These are phyloP conservation scores for Equus przewalskii DNA, from an alignment of 2,113 vertebrate genomes.

Conservation along the genomic window DNA sequence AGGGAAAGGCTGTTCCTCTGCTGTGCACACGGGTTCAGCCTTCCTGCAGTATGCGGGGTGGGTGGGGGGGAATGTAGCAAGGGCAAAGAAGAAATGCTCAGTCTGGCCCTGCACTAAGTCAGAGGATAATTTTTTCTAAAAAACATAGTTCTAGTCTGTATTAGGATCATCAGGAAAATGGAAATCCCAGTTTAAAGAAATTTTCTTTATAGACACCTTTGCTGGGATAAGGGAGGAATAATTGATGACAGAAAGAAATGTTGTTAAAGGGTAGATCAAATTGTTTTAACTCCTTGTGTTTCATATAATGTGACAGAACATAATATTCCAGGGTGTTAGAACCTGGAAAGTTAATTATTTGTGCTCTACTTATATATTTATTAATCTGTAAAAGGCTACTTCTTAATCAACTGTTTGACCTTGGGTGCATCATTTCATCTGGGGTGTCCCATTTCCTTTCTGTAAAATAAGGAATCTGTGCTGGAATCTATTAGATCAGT, in stretches of 20 bases:
- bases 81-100: neutral
- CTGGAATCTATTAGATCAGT: neutral
- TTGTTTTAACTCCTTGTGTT: neutral
- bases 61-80: rapidly evolving
- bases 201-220: neutral
- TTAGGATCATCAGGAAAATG: neutral
- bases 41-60: neutral
- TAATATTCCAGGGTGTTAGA: neutral
- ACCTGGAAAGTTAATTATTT: neutral
- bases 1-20: neutral
- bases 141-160: neutral
- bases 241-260: neutral
- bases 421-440: neutral
- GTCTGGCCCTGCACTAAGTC: neutral
- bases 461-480: neutral
- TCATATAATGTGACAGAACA: neutral
- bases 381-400: neutral
- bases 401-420: neutral
- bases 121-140: neutral
- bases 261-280: neutral
- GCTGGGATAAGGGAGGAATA: neutral
- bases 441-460: neutral
- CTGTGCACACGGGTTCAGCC: neutral
- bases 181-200: neutral
- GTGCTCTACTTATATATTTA: neutral